phyloP scores from a whole-genome alignment of 2,888 invertebrate species.

The Diachrysia chrysitis region DNA sequence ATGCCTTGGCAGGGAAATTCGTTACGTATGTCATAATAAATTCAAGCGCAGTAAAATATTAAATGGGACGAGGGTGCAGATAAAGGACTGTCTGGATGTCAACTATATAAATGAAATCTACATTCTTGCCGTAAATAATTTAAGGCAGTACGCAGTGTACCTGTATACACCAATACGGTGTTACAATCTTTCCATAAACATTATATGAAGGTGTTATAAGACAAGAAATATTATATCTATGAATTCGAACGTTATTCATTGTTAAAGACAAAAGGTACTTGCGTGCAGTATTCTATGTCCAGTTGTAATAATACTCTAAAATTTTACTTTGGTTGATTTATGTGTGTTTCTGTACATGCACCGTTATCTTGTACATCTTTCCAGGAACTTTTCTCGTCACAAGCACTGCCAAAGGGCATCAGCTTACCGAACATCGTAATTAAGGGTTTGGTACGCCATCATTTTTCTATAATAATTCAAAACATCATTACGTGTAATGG shows the following conservation, averaged over 20 bases:
- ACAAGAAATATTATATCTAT: neutral
- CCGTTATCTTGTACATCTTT: slow-evolving; percentile 65
- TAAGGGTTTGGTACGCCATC: slow-evolving; percentile 67
- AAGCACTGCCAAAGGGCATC: slow-evolving; percentile 65
- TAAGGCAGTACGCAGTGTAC: slow-evolving; percentile 8
- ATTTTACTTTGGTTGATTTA: slow-evolving; percentile 41
- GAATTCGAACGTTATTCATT: neutral
- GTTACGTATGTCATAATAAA: slow-evolving; percentile 35
- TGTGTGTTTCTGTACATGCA: slow-evolving; percentile 49
- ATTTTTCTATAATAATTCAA: slow-evolving; percentile 79
- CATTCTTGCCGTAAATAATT: slow-evolving; percentile 26
- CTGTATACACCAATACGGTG: neutral
- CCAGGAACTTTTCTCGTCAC: slow-evolving; percentile 63
- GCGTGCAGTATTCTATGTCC: slow-evolving; percentile 2
- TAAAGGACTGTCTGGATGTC: slow-evolving; percentile 22
- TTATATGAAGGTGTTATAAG: neutral
- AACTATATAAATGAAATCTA: slow-evolving; percentile 31
- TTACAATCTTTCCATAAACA: slow-evolving; percentile 1
- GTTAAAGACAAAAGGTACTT: neutral
- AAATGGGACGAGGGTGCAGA: slow-evolving; percentile 12
- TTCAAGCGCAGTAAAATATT: slow-evolving; percentile 19
- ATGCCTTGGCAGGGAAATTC: slow-evolving; percentile 28
- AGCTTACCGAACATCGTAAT: slow-evolving; percentile 68
- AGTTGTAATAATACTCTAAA: slow-evolving; percentile 29
- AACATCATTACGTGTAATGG: slow-evolving; percentile 80